These are phyloP conservation scores for sheep (Ovis aries) DNA, from an alignment of 2,113 vertebrate species.

Conservation along the genomic window ARS-UI_Ramb_v3.0 NC_056073.1:8245001-8245500, in stretches of 20 bases:
- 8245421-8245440: neutral
- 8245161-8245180: neutral
- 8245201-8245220: accelerated
- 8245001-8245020: no score
- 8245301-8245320: neutral
- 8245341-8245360: neutral
- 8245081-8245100: neutral
- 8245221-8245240: accelerated
- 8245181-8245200: accelerated
- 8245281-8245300: neutral
- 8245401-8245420: neutral
- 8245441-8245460: neutral
- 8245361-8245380: neutral
- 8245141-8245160: neutral
- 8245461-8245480: neutral
- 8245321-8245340: neutral
- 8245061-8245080: neutral
- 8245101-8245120: neutral
- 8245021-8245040: no score
- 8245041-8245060: accelerated
- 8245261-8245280: neutral
- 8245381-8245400: neutral
- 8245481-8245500: accelerated
- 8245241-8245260: neutral
- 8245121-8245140: neutral